Evolutionary conservation across 1,140 invertebrate species (phyloP).

Genomic region (Nylanderia fulva): DNA sequence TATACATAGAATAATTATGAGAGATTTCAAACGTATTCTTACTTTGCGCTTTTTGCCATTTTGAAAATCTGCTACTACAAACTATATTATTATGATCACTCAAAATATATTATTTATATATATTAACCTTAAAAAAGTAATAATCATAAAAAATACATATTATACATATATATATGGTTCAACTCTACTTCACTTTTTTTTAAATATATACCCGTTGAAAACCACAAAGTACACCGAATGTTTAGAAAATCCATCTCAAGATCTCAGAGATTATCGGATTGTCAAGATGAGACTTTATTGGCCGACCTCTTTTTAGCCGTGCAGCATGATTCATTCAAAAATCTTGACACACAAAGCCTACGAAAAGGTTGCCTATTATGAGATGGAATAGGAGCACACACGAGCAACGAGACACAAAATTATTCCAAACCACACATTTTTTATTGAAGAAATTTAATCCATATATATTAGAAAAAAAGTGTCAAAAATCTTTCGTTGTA

Average conservation of each 20-base stretch:
- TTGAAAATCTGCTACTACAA: neutral
- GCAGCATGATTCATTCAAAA: slow-evolving; percentile 77
- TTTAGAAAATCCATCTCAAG: slow-evolving; percentile 28
- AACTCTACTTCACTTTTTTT: neutral
- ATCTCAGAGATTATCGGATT: slow-evolving; percentile 76
- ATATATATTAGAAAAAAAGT: neutral
- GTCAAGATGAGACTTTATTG: slow-evolving; percentile 78
- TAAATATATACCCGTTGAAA: slow-evolving; percentile 25
- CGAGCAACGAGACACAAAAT: slow-evolving; percentile 19
- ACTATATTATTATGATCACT: neutral
- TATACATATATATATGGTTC: neutral
- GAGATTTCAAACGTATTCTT: neutral
- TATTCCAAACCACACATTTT: slow-evolving; percentile 20
- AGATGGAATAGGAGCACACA: slow-evolving; percentile 11
- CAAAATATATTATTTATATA: too few species aligned
- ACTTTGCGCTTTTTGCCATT: neutral
- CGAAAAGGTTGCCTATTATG: slow-evolving; percentile 67
- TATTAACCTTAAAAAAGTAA: neutral
- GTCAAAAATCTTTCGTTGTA: neutral
- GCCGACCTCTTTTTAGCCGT: slow-evolving; percentile 73
- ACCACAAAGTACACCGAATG: neutral
- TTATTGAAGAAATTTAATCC: neutral
- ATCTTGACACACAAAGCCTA: slow-evolving; percentile 75
- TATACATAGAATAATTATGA: neutral
- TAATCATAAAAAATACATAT: neutral